A percentile compares a stretch with the other conserved stretches of the same genome.
These are phyloP conservation scores for Pocillopora meandrina DNA, from an alignment of 92 coral and sea anemone species.

Conservation along the genomic window DNA sequence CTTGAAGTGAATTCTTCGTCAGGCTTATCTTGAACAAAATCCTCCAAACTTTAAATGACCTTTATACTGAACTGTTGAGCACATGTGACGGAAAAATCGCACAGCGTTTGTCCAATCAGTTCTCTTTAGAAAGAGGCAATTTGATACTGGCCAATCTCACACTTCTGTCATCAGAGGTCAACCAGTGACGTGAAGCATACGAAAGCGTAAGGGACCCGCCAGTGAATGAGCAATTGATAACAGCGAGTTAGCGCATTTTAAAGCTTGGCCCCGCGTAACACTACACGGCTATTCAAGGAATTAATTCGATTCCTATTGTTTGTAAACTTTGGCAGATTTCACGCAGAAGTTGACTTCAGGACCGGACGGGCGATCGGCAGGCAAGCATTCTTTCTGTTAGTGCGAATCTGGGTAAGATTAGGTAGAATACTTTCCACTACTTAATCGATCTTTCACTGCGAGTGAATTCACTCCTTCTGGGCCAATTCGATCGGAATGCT, in stretches of 20 bases:
- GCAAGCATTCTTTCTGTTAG: not conserved
- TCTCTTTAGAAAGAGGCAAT: constrained; percentile 8
- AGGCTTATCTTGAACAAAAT: not conserved
- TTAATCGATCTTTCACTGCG: constrained; percentile 13
- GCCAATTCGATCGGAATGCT: constrained; percentile 16
- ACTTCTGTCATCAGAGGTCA: constrained; percentile 16
- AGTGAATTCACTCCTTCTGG: not conserved
- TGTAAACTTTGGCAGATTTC: constrained; percentile 28
- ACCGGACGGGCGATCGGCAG: not conserved
- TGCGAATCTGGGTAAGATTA: not conserved
- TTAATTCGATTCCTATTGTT: constrained; percentile 31
- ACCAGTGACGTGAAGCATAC: not conserved
- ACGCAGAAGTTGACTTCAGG: constrained; percentile 13
- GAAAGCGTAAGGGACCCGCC: not conserved
- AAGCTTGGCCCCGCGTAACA: constrained; percentile 23
- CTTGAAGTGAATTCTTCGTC: constrained; percentile 7
- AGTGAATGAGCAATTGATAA: not conserved
- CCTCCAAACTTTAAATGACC: not conserved
- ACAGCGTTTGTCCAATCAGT: not conserved
- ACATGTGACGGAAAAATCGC: constrained; percentile 5
- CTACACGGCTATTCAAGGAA: constrained; percentile 18
- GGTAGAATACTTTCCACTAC: not conserved
- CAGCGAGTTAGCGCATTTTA: too few relatives aligned
- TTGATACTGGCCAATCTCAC: constrained; percentile 12
- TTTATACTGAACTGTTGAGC: not conserved